Conservation (phyloP, 2,888 invertebrate genomes). For the Volucella zonaria region DNA sequence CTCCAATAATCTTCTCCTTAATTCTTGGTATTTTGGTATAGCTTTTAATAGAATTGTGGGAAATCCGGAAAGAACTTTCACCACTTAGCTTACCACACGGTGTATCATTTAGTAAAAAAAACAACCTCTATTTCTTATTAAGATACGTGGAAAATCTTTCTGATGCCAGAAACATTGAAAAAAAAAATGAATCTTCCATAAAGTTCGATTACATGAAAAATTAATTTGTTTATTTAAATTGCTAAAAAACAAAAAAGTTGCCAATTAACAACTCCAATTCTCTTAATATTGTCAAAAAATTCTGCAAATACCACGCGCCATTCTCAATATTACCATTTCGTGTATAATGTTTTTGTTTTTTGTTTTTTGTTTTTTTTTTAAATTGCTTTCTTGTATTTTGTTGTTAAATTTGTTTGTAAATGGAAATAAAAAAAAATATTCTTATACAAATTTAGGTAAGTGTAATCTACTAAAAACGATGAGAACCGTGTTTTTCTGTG, state of each 20-base stretch:
- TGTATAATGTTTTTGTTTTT: constrained; percentile 51
- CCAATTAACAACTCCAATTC: background rate
- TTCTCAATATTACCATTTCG: constrained; percentile 56
- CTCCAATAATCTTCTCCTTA: too few relatives aligned
- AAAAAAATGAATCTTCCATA: background rate
- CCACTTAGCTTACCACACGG: too few relatives aligned
- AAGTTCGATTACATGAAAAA: background rate
- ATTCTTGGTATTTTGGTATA: background rate
- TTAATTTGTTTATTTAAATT: constrained; percentile 4
- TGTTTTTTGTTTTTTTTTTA: background rate
- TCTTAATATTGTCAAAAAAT: constrained; percentile 65
- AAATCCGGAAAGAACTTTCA: too few relatives aligned
- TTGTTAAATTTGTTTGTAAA: constrained; percentile 12
- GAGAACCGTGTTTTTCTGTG: background rate
- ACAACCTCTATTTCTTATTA: too few relatives aligned
- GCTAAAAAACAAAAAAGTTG: background rate
- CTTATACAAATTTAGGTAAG: background rate
- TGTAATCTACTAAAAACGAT: constrained; percentile 19
- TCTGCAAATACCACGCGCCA: constrained; percentile 64
- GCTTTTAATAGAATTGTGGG: background rate
- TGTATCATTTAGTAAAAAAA: too few relatives aligned
- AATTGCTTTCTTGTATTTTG: constrained; percentile 12
- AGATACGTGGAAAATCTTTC: too few relatives aligned
- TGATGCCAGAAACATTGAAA: too few relatives aligned
- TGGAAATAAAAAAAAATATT: constrained; percentile 8